Evolutionary conservation across 1,140 invertebrate genomes (phyloP).

Genomic region (Drosophila serrata): DNA sequence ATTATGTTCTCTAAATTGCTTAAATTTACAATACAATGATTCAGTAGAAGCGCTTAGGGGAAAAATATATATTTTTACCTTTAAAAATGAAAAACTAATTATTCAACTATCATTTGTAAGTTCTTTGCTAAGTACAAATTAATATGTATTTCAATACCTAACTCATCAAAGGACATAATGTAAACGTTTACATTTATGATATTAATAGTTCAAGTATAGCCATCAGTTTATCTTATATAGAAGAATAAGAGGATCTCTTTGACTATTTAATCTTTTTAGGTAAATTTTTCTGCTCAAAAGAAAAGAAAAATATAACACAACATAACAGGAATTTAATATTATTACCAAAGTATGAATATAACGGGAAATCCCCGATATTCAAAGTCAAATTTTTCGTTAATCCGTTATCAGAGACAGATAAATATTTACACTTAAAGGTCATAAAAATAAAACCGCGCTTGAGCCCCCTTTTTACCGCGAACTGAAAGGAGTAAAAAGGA

Average conservation of each 20-base stretch:
- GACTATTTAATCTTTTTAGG: background rate
- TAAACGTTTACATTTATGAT: background rate
- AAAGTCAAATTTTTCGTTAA: background rate
- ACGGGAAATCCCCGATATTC: conserved; percentile 10
- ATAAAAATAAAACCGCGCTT: conserved; percentile 7
- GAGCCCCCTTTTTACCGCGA: conserved; percentile 3
- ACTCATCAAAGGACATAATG: too few relatives aligned
- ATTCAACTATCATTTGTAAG: background rate
- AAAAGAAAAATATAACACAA: background rate
- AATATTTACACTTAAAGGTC: conserved; percentile 1
- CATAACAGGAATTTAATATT: background rate
- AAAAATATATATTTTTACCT: background rate
- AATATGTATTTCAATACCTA: too few relatives aligned
- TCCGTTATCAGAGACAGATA: background rate
- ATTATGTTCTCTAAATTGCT: background rate
- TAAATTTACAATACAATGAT: background rate
- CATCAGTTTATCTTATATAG: too few relatives aligned
- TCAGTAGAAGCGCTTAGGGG: rapidly evolving
- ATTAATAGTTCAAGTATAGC: background rate
- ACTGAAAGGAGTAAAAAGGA: conserved; percentile 10
- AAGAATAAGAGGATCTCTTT: background rate
- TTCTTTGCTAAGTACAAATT: background rate
- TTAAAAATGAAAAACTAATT: background rate
- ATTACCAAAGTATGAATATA: background rate
- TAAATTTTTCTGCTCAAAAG: background rate